These are phyloP conservation scores for Sander vitreus DNA, from an alignment of 2,113 vertebrate genomes.

Conservation along the genomic window DNA sequence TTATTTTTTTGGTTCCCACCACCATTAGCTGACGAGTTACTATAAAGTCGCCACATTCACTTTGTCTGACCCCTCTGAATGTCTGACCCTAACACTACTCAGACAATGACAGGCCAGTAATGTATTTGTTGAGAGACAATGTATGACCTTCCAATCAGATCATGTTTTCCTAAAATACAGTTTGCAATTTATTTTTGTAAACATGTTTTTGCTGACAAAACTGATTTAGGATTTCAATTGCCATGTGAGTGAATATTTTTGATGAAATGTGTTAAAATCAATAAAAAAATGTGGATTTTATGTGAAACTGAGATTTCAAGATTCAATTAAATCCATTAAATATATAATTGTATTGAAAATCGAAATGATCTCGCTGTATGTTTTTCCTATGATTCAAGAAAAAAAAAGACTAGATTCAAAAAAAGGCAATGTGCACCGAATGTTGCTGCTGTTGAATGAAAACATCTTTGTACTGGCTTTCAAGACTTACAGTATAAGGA, in stretches of 20 bases:
- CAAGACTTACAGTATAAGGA: constrained; percentile 36
- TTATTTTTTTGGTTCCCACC: neutral
- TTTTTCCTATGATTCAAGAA: neutral
- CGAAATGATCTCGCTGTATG: neutral
- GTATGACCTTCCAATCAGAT: constrained; percentile 22
- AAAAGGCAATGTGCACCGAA: neutral
- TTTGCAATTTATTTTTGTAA: constrained; percentile 70
- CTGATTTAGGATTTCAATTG: constrained; percentile 34
- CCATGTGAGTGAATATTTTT: constrained; percentile 18
- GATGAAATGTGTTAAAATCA: constrained; percentile 17
- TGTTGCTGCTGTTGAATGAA: neutral
- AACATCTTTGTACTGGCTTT: constrained; percentile 5
- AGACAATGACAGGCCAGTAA: constrained; percentile 1
- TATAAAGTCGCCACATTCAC: constrained; percentile 9
- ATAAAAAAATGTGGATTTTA: constrained; percentile 28
- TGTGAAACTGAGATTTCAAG: constrained; percentile 15
- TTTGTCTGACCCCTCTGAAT: constrained; percentile 25
- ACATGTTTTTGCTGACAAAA: constrained; percentile 36
- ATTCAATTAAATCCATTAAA: constrained; percentile 52
- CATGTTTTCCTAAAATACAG: constrained; percentile 34
- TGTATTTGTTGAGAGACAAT: constrained; percentile 24
- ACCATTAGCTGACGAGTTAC: neutral
- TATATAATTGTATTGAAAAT: constrained; percentile 4
- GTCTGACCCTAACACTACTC: constrained; percentile 3
- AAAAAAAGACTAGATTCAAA: neutral